Evolutionary conservation across 1,140 invertebrate species (phyloP).

Genomic region (Drosophila bifasciata): DNA sequence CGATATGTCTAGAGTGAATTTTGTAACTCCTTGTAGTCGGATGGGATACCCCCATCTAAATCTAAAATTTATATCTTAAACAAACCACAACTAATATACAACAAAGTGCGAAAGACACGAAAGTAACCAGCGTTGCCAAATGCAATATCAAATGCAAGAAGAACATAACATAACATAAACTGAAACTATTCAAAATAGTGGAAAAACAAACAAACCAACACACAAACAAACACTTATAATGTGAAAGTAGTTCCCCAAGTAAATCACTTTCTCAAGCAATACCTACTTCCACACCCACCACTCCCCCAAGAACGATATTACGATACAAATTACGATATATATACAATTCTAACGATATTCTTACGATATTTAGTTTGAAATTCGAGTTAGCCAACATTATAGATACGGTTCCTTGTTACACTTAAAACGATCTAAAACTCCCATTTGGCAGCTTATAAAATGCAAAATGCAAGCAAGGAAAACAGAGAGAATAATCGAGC

Average conservation of each 20-base stretch:
- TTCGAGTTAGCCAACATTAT: constrained; percentile 26
- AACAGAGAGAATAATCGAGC: too few relatives aligned
- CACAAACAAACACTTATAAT: background rate
- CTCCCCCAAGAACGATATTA: constrained; percentile 33
- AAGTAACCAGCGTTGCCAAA: constrained; percentile 78
- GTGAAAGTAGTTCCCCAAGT: constrained; percentile 3
- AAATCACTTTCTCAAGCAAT: background rate
- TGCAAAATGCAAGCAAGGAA: too few relatives aligned
- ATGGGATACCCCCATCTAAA: constrained; percentile 48
- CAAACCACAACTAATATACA: constrained; percentile 17
- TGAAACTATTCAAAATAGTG: constrained; percentile 48
- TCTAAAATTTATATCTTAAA: constrained; percentile 11
- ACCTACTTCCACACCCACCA: background rate
- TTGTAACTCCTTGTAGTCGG: constrained; percentile 58
- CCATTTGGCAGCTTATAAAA: constrained; percentile 27
- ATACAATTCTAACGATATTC: constrained; percentile 56
- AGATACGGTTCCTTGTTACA: constrained; percentile 21
- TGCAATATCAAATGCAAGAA: constrained; percentile 35
- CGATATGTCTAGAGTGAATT: constrained; percentile 57
- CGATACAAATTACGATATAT: constrained; percentile 50
- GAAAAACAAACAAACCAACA: constrained; percentile 23
- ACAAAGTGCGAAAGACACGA: constrained; percentile 70
- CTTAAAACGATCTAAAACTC: constrained; percentile 5
- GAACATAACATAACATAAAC: constrained; percentile 25
- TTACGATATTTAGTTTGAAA: constrained; percentile 18